A percentile compares a stretch with the other conserved stretches of the same genome.
These are phyloP conservation scores for Lomographa bimaculata DNA, from an alignment of 2,888 invertebrate genomes.

Conservation along the genomic window DNA sequence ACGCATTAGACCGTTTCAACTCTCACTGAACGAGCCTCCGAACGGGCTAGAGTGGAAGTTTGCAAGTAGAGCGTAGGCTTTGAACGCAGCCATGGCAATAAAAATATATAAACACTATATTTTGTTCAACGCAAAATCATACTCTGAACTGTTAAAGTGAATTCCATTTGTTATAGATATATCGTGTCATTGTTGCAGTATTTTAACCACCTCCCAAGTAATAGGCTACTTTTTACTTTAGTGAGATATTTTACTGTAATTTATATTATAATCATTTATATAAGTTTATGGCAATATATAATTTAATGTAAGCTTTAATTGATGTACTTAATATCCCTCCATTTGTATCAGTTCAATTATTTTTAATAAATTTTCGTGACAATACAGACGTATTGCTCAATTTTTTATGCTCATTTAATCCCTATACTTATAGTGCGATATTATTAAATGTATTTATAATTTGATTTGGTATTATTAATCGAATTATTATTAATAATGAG, in stretches of 20 bases:
- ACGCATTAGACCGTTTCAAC: no score
- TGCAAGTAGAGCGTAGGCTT: no score
- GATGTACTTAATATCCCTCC: conserved; percentile 58
- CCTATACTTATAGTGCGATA: conserved; percentile 50
- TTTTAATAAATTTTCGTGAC: conserved; percentile 53
- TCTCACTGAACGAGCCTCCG: no score
- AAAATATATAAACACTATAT: no score
- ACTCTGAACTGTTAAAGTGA: no score
- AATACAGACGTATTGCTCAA: conserved; percentile 79
- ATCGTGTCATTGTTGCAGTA: conserved; percentile 27
- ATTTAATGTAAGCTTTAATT: conserved; percentile 59
- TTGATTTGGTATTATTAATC: conserved; percentile 34
- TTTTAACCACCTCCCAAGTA: conserved; percentile 16
- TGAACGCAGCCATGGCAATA: no score
- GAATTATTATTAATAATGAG: conserved; percentile 34
- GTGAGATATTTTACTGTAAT: conserved; percentile 26
- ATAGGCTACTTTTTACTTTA: conserved; percentile 11
- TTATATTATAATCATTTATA: conserved; percentile 30
- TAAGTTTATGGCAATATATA: conserved; percentile 65
- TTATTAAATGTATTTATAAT: conserved; percentile 42
- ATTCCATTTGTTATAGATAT: conserved; percentile 3
- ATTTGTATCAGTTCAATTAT: conserved; percentile 37
- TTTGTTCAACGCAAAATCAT: conserved; percentile 26
- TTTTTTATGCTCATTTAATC: conserved; percentile 66
- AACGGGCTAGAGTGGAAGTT: no score